phyloP scores from a whole-genome alignment of 2,797 vertebrate species.

The Alfaro cultratus region DNA sequence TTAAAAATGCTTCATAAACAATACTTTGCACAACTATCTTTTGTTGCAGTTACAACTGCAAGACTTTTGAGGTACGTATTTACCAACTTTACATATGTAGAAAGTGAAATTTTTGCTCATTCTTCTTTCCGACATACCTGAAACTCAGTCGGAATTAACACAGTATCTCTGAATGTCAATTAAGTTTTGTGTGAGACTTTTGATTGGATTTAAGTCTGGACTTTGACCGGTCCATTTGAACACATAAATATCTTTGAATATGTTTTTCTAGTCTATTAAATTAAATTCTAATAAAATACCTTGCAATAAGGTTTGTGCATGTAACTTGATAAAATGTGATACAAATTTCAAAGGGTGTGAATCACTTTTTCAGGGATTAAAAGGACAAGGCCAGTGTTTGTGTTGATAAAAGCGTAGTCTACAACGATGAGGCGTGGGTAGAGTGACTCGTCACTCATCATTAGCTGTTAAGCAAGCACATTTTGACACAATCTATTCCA shows the following conservation, averaged over 20 bases:
- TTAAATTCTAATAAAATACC: neutral
- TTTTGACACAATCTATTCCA: constrained; percentile 78
- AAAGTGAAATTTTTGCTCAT: neutral
- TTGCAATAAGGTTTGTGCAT: neutral
- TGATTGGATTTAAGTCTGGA: too few relatives aligned
- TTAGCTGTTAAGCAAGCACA: constrained; percentile 65
- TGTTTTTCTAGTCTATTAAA: neutral
- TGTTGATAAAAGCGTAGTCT: neutral
- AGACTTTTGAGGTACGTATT: neutral
- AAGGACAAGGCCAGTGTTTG: constrained; percentile 1
- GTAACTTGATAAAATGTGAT: neutral
- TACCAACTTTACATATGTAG: neutral
- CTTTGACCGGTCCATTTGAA: too few relatives aligned
- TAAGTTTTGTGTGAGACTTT: too few relatives aligned
- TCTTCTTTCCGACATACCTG: neutral
- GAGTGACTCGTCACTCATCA: constrained; percentile 58
- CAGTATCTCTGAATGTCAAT: too few relatives aligned
- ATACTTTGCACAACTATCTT: neutral
- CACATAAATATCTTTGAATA: neutral
- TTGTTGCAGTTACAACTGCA: neutral
- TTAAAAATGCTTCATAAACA: neutral
- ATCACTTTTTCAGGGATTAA: neutral
- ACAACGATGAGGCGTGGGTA: constrained; percentile 34
- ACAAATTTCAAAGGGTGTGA: neutral
- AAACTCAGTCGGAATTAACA: neutral